Percentiles rank a stretch among this genome's conserved stretches.
Evolutionary conservation across 2,113 vertebrate genomes (phyloP).

Genomic region (Heliornis fulica): DNA sequence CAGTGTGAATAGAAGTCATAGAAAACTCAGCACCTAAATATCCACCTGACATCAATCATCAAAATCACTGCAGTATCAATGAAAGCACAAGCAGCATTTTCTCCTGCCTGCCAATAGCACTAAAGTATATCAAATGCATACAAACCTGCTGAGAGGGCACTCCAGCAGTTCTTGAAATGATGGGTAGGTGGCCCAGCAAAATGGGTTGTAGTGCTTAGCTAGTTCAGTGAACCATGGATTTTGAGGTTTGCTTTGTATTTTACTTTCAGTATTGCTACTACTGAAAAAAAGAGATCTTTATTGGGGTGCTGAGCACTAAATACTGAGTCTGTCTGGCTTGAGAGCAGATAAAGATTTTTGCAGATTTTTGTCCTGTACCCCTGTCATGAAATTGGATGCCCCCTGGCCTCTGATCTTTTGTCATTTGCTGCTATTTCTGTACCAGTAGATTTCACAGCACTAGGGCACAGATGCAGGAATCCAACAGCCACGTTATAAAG

Average conservation of each 20-base stretch:
- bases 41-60: not conserved
- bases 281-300: not conserved
- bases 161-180: not conserved
- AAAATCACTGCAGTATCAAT: not conserved
- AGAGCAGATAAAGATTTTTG: not conserved
- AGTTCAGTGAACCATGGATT: not conserved
- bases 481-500: not conserved
- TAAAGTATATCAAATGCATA: not conserved
- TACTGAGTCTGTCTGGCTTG: not conserved
- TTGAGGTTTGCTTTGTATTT: not conserved
- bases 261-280: not conserved
- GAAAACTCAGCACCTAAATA: not conserved
- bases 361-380: fast-evolving
- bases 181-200: not conserved
- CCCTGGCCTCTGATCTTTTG: not conserved
- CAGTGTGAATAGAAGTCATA: not conserved
- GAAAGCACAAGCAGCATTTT: not conserved
- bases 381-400: not conserved
- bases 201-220: not conserved
- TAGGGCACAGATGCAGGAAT: not conserved
- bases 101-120: not conserved
- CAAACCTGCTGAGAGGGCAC: not conserved
- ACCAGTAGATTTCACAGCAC: not conserved
- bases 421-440: not conserved
- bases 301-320: not conserved